Base-by-base conservation (phyloP, 2,113 vertebrate species). In the Phylloscopus trochiloides region DNA sequence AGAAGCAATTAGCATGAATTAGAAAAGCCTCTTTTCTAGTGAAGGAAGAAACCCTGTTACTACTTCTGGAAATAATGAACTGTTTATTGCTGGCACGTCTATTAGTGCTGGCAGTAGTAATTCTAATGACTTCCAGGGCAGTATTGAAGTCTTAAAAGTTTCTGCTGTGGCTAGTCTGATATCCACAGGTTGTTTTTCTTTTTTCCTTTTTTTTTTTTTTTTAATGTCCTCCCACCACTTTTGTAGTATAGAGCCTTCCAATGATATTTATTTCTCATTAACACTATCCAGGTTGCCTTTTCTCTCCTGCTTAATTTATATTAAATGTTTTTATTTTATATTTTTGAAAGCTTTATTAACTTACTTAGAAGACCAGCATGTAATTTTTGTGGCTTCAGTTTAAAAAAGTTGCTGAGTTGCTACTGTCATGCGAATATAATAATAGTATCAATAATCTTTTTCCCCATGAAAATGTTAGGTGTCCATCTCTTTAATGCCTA, bases 61-160 rank as follows among this genome's bases (percentile, higher is more conserved):
- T 91, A 36, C 93, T 96, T 92, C 43, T 86, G 75, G 92, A 93
- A 96, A 84, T 96, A 95, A 93, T 94, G 82, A 96, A 79, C 86
- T 90, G 67, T 77, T 95, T 95, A 91, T 91, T 91, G 54, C 73
- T 92, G 88, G 68, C 71, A 80, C 58, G 70, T 96, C 50, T 43
- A 51, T 77, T 93, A 68, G 61, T 77, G 61, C 75, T 80, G 79
- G 91, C 74, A 88, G 51, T 71, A 73, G 65, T 90, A 83, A 86
- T 80, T 93, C 29, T 51, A 52, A 62, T 86, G 67, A 93, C 67
- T 93, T 96, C 85, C 82, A 86, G 79, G 55, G 55, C 68, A 83
- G 9, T n/a, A 58, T 58, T 6, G 2, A 66, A 81, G 59, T 6
- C 6, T 79, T 90, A 38, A 0, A n/a, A 50, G n/a, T 61, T 95